Evolutionary conservation across 2,797 vertebrate species (phyloP).

Genomic region (Dryobates pubescens): DNA sequence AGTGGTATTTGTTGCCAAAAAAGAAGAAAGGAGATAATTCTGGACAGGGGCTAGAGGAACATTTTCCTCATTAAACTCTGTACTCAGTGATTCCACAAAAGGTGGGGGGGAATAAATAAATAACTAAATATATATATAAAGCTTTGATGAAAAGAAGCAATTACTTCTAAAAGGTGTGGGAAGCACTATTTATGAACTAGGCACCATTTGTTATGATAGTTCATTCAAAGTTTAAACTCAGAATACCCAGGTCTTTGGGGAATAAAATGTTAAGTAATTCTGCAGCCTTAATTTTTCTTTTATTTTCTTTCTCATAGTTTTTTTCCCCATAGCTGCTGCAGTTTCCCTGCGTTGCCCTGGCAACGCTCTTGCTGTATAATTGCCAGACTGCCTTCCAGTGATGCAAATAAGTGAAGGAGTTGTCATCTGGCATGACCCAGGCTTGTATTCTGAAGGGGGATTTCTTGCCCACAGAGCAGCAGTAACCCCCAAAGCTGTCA

Average conservation of each 20-base stretch:
- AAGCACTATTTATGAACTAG: slow-evolving; percentile 57
- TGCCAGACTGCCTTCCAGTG: slow-evolving; percentile 45
- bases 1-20: slow-evolving; percentile 3
- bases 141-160: slow-evolving; percentile 35
- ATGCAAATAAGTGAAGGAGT: slow-evolving; percentile 59
- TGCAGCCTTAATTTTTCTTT: slow-evolving; percentile 20
- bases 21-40: background rate
- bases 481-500: slow-evolving; percentile 22
- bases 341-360: slow-evolving; percentile 56
- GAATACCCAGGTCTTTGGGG: background rate
- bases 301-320: too few species aligned
- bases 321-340: background rate
- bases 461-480: slow-evolving; percentile 32
- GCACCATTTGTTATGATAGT: slow-evolving; percentile 37
- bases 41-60: background rate
- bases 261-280: slow-evolving; percentile 69
- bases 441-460: slow-evolving; percentile 12
- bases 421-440: slow-evolving; percentile 49
- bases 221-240: slow-evolving; percentile 23
- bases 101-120: background rate
- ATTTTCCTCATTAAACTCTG: slow-evolving; percentile 22
- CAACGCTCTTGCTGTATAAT: slow-evolving; percentile 54
- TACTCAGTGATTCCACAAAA: background rate
- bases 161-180: slow-evolving; percentile 45
- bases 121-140: background rate